Evolutionary conservation across 2,888 invertebrate genomes (phyloP).

Genomic region (Drosophila longiperda): DNA sequence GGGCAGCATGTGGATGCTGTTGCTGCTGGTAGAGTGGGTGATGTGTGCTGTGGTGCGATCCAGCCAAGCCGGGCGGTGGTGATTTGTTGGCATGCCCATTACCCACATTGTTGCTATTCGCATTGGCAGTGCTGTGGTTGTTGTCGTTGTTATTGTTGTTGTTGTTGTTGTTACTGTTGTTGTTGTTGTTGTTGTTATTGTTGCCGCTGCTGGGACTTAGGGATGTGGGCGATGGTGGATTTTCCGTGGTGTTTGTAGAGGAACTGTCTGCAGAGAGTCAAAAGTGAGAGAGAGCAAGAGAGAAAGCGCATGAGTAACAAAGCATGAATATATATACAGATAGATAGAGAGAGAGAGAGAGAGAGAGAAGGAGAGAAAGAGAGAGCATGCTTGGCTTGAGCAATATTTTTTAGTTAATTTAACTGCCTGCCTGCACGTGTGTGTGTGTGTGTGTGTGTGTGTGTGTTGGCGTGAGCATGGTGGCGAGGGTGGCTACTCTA

Average conservation of each 20-base stretch:
- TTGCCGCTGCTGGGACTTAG: constrained; percentile 87
- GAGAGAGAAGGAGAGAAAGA: constrained; percentile 24
- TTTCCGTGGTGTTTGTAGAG: constrained; percentile 89
- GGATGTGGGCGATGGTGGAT: constrained; percentile 87
- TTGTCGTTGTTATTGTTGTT: constrained; percentile 38
- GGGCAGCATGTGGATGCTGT: constrained; percentile 50
- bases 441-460: constrained; percentile 16
- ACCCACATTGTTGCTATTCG: constrained; percentile 72
- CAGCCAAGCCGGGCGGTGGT: constrained; percentile 72
- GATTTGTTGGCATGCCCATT: constrained; percentile 73
- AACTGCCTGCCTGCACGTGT: constrained; percentile 30
- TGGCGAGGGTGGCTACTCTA: constrained; percentile 27
- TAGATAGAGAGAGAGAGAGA: constrained; percentile 13
- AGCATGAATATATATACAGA: constrained; percentile 11
- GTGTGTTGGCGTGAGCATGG: constrained; percentile 17
- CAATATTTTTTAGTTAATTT: constrained; percentile 67
- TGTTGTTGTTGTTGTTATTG: constrained; percentile 72
- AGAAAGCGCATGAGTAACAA: constrained; percentile 66
- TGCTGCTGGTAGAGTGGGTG: constrained; percentile 75
- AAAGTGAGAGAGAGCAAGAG: constrained; percentile 31
- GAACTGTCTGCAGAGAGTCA: constrained; percentile 89
- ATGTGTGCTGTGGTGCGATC: constrained; percentile 55
- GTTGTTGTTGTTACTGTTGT: constrained; percentile 30
- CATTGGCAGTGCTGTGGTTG: constrained; percentile 61
- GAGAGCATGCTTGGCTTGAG: constrained; percentile 28